phyloP scores from a whole-genome alignment of 2,797 vertebrate genomes.

The Hydrolagus colliei region DNA sequence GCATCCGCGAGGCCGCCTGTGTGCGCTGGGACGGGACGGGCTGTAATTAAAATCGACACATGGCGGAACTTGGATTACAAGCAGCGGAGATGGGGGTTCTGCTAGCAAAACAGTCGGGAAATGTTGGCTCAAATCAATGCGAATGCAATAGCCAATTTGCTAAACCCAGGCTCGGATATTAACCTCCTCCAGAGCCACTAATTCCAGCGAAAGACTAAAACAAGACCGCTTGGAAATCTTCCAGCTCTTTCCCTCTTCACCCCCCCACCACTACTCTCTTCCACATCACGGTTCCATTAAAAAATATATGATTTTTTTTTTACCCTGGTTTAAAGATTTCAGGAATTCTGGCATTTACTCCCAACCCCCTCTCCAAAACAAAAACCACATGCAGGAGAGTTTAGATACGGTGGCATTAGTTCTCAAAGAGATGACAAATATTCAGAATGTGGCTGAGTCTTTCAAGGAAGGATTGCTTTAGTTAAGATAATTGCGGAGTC shows the following conservation, averaged over 20 bases:
- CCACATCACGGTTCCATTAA: too few relatives aligned
- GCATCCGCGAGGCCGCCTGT: not conserved
- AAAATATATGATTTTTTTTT: too few relatives aligned
- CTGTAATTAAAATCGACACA: slow-evolving; percentile 25
- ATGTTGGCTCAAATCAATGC: not conserved
- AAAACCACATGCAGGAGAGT: too few relatives aligned
- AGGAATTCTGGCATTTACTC: too few relatives aligned
- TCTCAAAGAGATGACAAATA: too few relatives aligned
- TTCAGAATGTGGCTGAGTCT: too few relatives aligned
- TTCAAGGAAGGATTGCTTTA: too few relatives aligned
- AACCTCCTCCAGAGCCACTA: not conserved
- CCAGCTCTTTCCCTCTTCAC: not conserved
- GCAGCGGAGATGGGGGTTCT: not conserved
- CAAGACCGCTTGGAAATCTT: not conserved
- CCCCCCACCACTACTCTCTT: too few relatives aligned
- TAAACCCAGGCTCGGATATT: not conserved
- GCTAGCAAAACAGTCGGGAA: not conserved
- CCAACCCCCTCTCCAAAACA: too few relatives aligned
- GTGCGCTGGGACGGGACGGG: not conserved
- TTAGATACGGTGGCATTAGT: too few relatives aligned
- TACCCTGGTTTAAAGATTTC: too few relatives aligned
- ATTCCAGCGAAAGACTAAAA: not conserved
- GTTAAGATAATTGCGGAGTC: too few relatives aligned
- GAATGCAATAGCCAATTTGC: not conserved
- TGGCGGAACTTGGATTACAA: not conserved